Evolutionary conservation across 2,888 invertebrate genomes (phyloP), one percentile per base, ranked within the genome.

Genomic region (Periphyllus acericola): DNA sequence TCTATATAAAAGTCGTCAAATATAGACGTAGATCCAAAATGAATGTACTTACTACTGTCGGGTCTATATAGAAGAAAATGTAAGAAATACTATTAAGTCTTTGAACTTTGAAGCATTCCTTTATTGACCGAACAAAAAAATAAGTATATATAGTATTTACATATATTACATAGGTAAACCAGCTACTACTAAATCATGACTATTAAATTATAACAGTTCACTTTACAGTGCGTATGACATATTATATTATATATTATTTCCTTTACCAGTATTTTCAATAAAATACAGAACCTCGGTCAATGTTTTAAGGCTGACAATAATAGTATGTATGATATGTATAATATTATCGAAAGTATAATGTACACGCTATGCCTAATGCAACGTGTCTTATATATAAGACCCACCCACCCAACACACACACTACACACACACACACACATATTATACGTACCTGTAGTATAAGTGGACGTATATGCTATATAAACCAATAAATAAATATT

Each of bases 101-200:
- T 80, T 66, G 29, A 66, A 66, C 19, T 66, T 66, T 66, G 29
- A 66, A 80, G n/a, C 66, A 68, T 68, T 80, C n/a, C n/a, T 6
- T 29, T 68, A 68, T 25, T 80, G 9, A 66, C n/a, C 40, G 36
- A 80, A 40, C 29, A 66, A 80, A 80, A 29, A 80, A 80, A 80
- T n/a, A 36, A 0, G 9, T 60, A 66, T 17, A 80, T 21, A 9
- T 46, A 46, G 3, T 11, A 14, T 14, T 21, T 2, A 9, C 21
- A 60, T 25, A 25, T 4, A 60, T 21, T 0, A n/a, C 3, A 25
- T 60, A 25, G 25, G 25, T 60, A 25, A 60, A 60, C 25, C 8
- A 66, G 19, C n/a, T 36, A n/a, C 29, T 66, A 17, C 17, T 3
- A 60, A 79, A 79, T 40, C 66, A 66, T 66, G 19, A 80, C 66